Evolutionary conservation across 1,140 invertebrate genomes (phyloP), one percentile per base, ranked within the genome.

Genomic region (Ylistrum balloti): DNA sequence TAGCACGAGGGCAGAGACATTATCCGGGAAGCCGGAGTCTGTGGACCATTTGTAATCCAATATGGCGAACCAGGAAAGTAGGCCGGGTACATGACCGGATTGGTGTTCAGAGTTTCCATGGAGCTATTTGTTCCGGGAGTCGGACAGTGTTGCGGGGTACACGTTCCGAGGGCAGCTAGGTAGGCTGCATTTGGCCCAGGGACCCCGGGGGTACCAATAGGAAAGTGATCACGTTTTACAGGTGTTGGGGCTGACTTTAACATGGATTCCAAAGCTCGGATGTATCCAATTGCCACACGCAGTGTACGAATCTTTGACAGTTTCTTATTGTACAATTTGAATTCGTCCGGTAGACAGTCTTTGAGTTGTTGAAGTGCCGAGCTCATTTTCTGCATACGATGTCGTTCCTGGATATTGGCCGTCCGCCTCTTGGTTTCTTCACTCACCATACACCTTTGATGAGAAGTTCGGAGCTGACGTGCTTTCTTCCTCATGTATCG

Each of bases 321-420:
- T 0, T 99, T 97, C 95, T 99, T 99, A 95, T 99, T 99, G 94
- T 99, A 99, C 0, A 98, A 98, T 94, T 99, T 98, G 1, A 99
- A 99, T 95, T 99, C 99, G 0, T 99, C 99, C 28, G 99, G 99
- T 13, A 99, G 98, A 96, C 91, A 91, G 28, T 90, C 90, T 45
- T 93, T 90, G 17, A 95, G 91, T 33, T 92, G 90, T 33, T 99
- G 98, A 93, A 99, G 99, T 10, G 99, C 99, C 95, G 99, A 98
- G 95, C 99, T 99, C 97, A 99, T 97, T 96, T 99, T 99, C 95
- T 99, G 99, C 99, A 99, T 99, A 91, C 99, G 97, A 35, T 98
- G 97, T 88, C 99, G 96, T 95, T 99, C 99, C 0, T 94, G 93
- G 11, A 38, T 90, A 85, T 95, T 95, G 32, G 94, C 93, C 13